Evolutionary conservation across 1,140 invertebrate genomes (phyloP).

Genomic region (Zelostemma sp.): DNA sequence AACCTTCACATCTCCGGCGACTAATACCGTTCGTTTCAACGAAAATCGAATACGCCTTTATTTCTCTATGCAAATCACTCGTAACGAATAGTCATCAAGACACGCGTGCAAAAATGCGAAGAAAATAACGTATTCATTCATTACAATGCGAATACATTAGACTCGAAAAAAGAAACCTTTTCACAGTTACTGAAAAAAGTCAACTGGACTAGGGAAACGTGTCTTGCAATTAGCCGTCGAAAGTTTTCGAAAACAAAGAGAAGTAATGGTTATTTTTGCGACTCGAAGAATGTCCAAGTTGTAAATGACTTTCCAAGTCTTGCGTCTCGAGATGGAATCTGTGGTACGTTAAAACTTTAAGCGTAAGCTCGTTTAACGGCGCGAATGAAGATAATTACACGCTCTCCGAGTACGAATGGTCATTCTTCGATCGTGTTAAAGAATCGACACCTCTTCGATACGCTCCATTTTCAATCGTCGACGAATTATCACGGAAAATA

Average conservation of each 20-base stretch:
- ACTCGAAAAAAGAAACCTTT: background rate
- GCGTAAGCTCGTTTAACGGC: conserved; percentile 51
- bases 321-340: conserved; percentile 47
- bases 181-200: background rate
- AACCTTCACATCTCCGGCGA: background rate
- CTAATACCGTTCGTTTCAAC: conserved; percentile 12
- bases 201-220: conserved; percentile 16
- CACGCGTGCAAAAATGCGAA: conserved; percentile 3
- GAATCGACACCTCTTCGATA: conserved; percentile 33
- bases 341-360: conserved; percentile 48
- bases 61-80: conserved; percentile 15
- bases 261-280: conserved; percentile 34
- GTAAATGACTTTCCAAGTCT: conserved; percentile 46
- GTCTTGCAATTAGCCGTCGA: conserved; percentile 31
- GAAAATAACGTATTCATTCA: background rate
- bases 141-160: background rate
- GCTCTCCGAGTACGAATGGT: conserved; percentile 47
- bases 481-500: conserved; percentile 26
- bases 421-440: conserved; percentile 37
- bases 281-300: conserved; percentile 43
- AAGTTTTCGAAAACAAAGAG: conserved; percentile 41
- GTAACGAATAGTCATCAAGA: conserved; percentile 2
- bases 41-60: conserved; percentile 11
- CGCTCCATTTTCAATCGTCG: conserved; percentile 31
- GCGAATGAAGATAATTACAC: conserved; percentile 51